phyloP scores from a whole-genome alignment of 1,140 invertebrate genomes.

The Asbolus verrucosus region DNA sequence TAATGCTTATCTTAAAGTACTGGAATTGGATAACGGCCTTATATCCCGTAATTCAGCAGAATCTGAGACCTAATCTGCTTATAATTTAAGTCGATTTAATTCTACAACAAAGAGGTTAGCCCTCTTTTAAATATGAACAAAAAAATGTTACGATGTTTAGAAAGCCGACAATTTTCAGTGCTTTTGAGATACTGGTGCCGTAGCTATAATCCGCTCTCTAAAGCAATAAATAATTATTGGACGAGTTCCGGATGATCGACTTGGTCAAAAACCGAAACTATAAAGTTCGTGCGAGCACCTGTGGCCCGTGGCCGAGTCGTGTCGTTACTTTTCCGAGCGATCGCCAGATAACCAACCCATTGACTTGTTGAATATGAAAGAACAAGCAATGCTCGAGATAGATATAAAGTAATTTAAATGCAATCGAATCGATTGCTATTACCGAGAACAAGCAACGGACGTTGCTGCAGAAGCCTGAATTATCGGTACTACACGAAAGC shows the following conservation, averaged over 20 bases:
- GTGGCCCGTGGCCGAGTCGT: conserved; percentile 1
- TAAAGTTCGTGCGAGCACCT: neutral
- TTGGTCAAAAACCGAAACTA: conserved; percentile 20
- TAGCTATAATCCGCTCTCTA: no score
- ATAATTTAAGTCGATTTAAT: no score
- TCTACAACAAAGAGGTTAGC: no score
- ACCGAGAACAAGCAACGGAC: conserved; percentile 21
- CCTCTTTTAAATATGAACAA: no score
- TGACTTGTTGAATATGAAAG: neutral
- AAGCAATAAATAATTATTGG: conserved; percentile 21
- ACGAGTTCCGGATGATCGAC: conserved; percentile 27
- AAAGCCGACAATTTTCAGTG: no score
- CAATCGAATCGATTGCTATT: conserved; percentile 22
- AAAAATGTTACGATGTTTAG: no score
- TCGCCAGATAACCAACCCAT: neutral
- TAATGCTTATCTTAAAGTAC: no score
- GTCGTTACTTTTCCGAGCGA: conserved; percentile 4
- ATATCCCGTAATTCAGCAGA: no score
- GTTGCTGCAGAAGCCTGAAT: conserved; percentile 29
- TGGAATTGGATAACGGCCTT: no score
- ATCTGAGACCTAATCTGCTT: no score
- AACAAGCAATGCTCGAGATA: neutral
- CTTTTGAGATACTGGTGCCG: no score
- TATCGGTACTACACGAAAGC: conserved; percentile 40
- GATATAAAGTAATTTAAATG: conserved; percentile 30